Percentiles rank a stretch among this genome's conserved stretches.
Conservation (phyloP, 2,113 vertebrate species). For the Haemorhous mexicanus region DNA sequence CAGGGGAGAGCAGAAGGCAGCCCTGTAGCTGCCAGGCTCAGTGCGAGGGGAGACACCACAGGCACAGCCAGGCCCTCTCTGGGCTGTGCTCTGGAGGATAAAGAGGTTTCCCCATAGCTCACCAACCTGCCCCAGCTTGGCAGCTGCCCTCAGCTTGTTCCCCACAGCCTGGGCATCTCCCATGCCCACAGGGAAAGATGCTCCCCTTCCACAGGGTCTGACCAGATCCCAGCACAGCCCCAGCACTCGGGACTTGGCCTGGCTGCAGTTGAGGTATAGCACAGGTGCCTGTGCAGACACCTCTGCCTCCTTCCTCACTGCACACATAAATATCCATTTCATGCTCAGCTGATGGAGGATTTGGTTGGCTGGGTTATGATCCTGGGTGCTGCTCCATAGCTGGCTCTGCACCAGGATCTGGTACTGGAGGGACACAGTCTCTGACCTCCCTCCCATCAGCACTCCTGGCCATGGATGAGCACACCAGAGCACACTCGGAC, state of each 20-base stretch:
- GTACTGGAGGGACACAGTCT: accelerated
- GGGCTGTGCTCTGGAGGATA: background rate
- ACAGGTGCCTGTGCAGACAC: background rate
- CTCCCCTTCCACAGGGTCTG: background rate
- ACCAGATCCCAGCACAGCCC: background rate
- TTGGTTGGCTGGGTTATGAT: background rate
- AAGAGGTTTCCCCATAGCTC: background rate
- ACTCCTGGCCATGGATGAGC: background rate
- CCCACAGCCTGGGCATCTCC: background rate
- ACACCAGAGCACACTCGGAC: background rate
- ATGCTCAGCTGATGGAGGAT: background rate
- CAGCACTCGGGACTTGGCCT: accelerated
- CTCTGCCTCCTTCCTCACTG: background rate
- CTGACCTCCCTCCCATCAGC: background rate
- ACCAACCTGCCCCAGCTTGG: background rate
- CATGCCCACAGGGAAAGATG: accelerated
- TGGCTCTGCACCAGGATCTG: background rate
- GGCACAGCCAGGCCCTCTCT: background rate
- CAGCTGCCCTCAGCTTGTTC: background rate
- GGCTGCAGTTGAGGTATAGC: background rate
- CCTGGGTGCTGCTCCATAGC: background rate
- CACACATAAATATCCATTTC: background rate
- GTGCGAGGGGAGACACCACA: accelerated
- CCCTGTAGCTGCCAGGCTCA: accelerated
- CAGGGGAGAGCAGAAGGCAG: background rate